These are phyloP conservation scores for Drosophila meridiana DNA, from an alignment of 2,888 invertebrate species.

Conservation along the genomic window DNA sequence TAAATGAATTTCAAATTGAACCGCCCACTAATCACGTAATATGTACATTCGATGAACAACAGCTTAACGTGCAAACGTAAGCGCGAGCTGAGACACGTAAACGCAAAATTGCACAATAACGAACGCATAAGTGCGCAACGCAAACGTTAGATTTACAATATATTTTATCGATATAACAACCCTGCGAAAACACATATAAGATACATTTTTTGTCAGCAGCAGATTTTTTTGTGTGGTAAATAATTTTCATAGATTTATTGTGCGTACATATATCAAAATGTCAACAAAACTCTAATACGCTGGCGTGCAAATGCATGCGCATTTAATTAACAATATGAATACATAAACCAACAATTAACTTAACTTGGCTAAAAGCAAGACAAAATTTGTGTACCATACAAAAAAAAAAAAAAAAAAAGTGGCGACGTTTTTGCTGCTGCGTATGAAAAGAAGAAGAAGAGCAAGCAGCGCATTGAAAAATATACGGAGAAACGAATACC, in stretches of 20 bases:
- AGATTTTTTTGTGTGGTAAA: slow-evolving; percentile 67
- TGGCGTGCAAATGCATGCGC: slow-evolving; percentile 1
- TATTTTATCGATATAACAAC: slow-evolving; percentile 41
- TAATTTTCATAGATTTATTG: slow-evolving; percentile 52
- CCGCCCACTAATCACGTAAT: background rate
- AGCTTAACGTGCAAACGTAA: slow-evolving; percentile 6
- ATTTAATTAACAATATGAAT: background rate
- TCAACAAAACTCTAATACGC: slow-evolving; percentile 34
- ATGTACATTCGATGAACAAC: background rate
- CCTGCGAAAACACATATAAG: slow-evolving; percentile 49
- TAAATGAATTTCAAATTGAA: background rate
- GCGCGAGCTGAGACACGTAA: background rate
- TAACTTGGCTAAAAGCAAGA: slow-evolving; percentile 14
- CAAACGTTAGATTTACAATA: slow-evolving; percentile 2
- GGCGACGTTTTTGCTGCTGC: slow-evolving; percentile 61
- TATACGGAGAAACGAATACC: slow-evolving; percentile 44
- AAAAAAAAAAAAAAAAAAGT: slow-evolving; percentile 53
- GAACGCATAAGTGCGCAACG: slow-evolving; percentile 26
- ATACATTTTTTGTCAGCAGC: slow-evolving; percentile 70
- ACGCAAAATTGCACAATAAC: slow-evolving; percentile 21
- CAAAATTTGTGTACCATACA: slow-evolving; percentile 40
- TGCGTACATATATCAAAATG: slow-evolving; percentile 34
- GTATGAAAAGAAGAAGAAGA: slow-evolving; percentile 41
- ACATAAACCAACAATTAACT: background rate
- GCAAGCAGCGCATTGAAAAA: slow-evolving; percentile 51